Conservation (phyloP, 2,113 vertebrate species). For the Caranx melampygus region DNA sequence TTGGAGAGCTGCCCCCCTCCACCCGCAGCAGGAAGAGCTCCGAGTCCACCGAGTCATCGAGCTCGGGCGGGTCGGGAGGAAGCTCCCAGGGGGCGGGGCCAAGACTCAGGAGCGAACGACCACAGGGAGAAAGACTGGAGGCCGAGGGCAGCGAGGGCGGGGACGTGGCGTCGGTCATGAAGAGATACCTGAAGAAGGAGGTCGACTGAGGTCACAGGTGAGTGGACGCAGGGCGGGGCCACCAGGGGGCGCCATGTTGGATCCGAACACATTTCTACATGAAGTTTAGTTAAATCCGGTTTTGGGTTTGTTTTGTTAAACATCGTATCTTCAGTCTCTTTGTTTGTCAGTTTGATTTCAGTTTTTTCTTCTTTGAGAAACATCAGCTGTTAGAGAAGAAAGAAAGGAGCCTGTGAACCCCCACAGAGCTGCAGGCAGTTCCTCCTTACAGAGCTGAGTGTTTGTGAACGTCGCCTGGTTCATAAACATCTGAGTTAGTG, state of each 20-base stretch:
- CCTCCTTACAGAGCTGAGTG: too few relatives aligned
- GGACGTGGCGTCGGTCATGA: conserved; percentile 93
- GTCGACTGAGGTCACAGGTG: conserved; percentile 52
- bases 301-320: too few relatives aligned
- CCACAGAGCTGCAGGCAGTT: too few relatives aligned
- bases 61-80: conserved; percentile 73
- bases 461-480: not conserved
- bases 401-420: too few relatives aligned
- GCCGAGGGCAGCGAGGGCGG: conserved; percentile 85
- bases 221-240: not conserved
- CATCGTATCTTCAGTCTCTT: too few relatives aligned
- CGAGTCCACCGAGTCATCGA: conserved; percentile 81
- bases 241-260: not conserved
- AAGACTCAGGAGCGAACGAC: conserved; percentile 57
- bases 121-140: conserved; percentile 75
- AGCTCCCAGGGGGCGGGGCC: conserved; percentile 63
- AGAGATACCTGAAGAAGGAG: conserved; percentile 90
- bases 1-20: conserved; percentile 82
- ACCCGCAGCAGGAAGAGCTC: conserved; percentile 72
- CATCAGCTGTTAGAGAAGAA: too few relatives aligned
- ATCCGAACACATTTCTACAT: too few relatives aligned
- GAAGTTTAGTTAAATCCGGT: too few relatives aligned
- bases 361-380: too few relatives aligned
- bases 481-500: conserved; percentile 1
- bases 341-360: too few relatives aligned